These are phyloP conservation scores for Salvelinus fontinalis DNA, from an alignment of 2,113 vertebrate genomes.

Conservation along the genomic window DNA sequence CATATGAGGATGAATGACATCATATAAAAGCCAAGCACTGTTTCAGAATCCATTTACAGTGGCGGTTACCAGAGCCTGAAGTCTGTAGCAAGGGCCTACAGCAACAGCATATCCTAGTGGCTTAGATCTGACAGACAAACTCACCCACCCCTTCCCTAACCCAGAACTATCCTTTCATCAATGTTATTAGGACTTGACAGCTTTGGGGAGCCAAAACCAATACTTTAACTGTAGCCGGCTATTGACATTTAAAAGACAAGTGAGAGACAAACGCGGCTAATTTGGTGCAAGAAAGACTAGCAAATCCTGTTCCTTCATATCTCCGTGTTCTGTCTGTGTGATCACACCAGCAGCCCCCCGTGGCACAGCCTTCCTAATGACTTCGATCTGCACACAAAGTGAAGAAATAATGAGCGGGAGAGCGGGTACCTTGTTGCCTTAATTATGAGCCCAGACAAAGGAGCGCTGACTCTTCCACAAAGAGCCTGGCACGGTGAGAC, in stretches of 20 bases:
- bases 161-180: constrained; percentile 61
- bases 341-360: constrained; percentile 10
- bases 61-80: constrained; percentile 33
- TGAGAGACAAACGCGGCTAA: constrained; percentile 56
- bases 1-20: constrained; percentile 73
- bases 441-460: constrained; percentile 67
- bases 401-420: constrained; percentile 67
- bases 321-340: not conserved
- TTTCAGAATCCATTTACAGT: constrained; percentile 66
- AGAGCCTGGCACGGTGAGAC: constrained; percentile 43
- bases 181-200: constrained; percentile 54
- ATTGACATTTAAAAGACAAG: constrained; percentile 56
- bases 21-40: constrained; percentile 65
- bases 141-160: constrained; percentile 37
- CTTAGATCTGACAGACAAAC: constrained; percentile 28
- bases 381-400: constrained; percentile 69
- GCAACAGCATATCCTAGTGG: constrained; percentile 26
- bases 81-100: constrained; percentile 31
- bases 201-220: constrained; percentile 41
- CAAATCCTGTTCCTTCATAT: constrained; percentile 3
- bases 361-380: constrained; percentile 62
- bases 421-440: constrained; percentile 38
- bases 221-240: constrained; percentile 38
- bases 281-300: constrained; percentile 47
- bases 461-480: constrained; percentile 50